Evolutionary conservation across 2,797 vertebrate species (phyloP).

Genomic region (Poliocrania exsul): DNA sequence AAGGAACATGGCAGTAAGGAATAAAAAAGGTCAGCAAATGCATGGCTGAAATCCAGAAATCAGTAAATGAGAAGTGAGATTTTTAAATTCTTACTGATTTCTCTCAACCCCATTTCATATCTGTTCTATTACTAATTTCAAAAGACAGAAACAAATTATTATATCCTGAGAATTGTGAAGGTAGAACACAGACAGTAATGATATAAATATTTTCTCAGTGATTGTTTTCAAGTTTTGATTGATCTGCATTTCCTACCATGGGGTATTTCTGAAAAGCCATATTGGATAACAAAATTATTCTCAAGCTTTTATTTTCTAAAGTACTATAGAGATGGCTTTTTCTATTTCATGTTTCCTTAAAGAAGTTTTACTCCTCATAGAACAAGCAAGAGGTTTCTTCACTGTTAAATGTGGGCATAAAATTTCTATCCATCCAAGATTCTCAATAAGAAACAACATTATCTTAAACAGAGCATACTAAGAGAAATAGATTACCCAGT

Average conservation of each 20-base stretch:
- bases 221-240: neutral
- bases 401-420: neutral
- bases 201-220: neutral
- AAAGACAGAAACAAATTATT: neutral
- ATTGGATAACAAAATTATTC: neutral
- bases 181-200: neutral
- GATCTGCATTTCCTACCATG: neutral
- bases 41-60: conserved; percentile 26
- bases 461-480: neutral
- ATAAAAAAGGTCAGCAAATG: conserved; percentile 24
- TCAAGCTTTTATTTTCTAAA: neutral
- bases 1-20: neutral
- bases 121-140: neutral
- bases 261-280: neutral
- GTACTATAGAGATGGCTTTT: neutral
- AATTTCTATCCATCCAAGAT: neutral
- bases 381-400: conserved; percentile 2
- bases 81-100: conserved; percentile 48
- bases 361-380: neutral
- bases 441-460: neutral
- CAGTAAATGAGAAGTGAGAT: conserved; percentile 25
- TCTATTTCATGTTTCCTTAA: neutral
- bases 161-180: neutral
- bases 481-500: conserved; percentile 18
- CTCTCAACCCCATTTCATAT: conserved; percentile 8